Conservation (phyloP, 2,113 vertebrate species). For the Sylvietta virens region DNA sequence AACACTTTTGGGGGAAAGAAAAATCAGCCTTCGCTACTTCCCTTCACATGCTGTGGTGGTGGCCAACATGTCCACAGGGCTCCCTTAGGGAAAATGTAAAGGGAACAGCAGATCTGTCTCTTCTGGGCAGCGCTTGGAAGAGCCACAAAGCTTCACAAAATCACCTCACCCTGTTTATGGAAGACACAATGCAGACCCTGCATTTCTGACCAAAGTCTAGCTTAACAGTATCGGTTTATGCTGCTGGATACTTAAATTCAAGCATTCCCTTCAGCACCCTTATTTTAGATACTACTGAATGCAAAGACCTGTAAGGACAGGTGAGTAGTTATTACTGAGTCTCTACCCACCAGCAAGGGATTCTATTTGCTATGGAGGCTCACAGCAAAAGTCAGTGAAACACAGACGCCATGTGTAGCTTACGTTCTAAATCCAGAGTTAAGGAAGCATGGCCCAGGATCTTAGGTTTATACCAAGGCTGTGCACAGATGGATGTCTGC, state of each 20-base stretch:
- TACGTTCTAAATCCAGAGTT: not conserved
- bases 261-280: not conserved
- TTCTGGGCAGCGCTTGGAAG: not conserved
- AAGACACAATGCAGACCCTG: not conserved
- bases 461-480: not conserved
- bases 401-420: not conserved
- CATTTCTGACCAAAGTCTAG: not conserved
- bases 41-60: not conserved
- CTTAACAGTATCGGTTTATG: not conserved
- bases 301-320: not conserved
- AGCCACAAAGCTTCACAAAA: not conserved
- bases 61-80: not conserved
- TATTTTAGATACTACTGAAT: not conserved
- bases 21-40: not conserved
- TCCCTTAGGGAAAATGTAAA: not conserved
- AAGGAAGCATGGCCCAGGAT: rapidly evolving
- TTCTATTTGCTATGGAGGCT: not conserved
- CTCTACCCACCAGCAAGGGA: not conserved
- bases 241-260: not conserved
- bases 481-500: not conserved
- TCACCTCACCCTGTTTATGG: not conserved
- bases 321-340: not conserved
- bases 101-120: not conserved
- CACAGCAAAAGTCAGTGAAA: not conserved
- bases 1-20: not conserved